Evolutionary conservation across 2,797 vertebrate species (phyloP).

Genomic region (Syngnathus acus): DNA sequence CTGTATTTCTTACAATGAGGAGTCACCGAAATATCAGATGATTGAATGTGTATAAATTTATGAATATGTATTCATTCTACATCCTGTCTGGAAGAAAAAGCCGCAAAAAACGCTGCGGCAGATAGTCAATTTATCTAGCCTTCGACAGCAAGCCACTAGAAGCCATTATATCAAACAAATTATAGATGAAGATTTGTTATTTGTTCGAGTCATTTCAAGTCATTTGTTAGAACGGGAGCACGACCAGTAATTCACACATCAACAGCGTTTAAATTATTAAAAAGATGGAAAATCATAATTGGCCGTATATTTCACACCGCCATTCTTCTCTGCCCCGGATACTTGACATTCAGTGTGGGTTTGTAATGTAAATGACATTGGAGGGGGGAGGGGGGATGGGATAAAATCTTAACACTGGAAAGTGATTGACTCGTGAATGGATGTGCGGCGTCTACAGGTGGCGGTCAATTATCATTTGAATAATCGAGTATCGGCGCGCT

Average conservation of each 20-base stretch:
- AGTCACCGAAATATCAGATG: conserved; percentile 61
- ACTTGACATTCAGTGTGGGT: conserved; percentile 92
- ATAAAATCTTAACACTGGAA: conserved; percentile 90
- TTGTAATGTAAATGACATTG: conserved; percentile 97
- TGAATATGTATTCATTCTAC: conserved; percentile 67
- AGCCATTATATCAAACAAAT: conserved; percentile 71
- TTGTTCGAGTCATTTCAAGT: conserved; percentile 55
- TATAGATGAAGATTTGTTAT: conserved; percentile 68
- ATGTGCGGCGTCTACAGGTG: conserved; percentile 93
- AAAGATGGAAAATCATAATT: conserved; percentile 84
- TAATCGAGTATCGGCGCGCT: conserved; percentile 87
- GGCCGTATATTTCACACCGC: conserved; percentile 81
- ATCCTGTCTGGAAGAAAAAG: conserved; percentile 39
- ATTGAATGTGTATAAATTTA: conserved; percentile 39
- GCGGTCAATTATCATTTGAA: conserved; percentile 99
- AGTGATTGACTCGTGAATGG: conserved; percentile 92
- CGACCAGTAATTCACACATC: conserved; percentile 70
- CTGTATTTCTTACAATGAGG: conserved; percentile 41
- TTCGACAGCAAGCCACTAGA: conserved; percentile 68
- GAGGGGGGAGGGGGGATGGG: not conserved
- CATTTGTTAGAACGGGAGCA: conserved; percentile 70
- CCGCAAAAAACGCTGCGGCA: conserved; percentile 59
- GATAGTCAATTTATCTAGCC: conserved; percentile 70
- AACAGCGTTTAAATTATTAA: conserved; percentile 80
- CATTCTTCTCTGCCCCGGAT: conserved; percentile 77